A percentile compares a stretch with the other conserved stretches of the same genome.
These are phyloP conservation scores for Pilophorus perplexus DNA, from an alignment of 2,888 invertebrate genomes.

Conservation along the genomic window DNA sequence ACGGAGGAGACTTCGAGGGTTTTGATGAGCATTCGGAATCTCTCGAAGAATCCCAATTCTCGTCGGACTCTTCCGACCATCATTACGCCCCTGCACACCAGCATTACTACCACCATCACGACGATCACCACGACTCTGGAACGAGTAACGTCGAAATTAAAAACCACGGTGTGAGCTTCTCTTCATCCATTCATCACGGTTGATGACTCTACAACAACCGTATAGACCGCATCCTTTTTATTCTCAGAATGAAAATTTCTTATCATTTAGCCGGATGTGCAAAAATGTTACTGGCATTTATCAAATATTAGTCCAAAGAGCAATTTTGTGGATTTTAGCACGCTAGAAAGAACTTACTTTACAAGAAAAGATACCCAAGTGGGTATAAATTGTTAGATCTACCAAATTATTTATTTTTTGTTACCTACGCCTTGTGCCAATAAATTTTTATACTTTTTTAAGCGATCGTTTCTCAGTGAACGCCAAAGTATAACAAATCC, in stretches of 20 bases:
- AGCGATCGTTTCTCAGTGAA: background rate
- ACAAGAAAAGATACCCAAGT: no score
- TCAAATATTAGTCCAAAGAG: background rate
- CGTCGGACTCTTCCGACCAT: background rate
- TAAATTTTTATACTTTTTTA: constrained; percentile 16
- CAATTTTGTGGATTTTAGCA: constrained; percentile 10
- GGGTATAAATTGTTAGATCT: no score
- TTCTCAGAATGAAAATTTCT: background rate
- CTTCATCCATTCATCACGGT: constrained; percentile 13
- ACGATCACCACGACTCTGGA: background rate
- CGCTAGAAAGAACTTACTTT: constrained; percentile 11
- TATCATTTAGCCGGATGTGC: background rate
- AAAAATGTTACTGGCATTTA: no score
- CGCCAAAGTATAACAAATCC: no score
- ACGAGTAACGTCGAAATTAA: constrained; percentile 26
- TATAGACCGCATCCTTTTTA: background rate
- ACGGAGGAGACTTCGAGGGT: constrained; percentile 15
- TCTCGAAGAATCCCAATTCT: background rate
- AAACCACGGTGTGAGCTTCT: constrained; percentile 25
- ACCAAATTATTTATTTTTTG: no score
- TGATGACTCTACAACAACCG: background rate
- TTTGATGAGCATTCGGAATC: background rate
- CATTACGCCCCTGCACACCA: background rate
- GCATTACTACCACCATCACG: background rate
- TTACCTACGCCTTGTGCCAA: constrained; percentile 14